These are phyloP conservation scores for Corapipo altera DNA, from an alignment of 2,113 vertebrate genomes.

Conservation along the genomic window DNA sequence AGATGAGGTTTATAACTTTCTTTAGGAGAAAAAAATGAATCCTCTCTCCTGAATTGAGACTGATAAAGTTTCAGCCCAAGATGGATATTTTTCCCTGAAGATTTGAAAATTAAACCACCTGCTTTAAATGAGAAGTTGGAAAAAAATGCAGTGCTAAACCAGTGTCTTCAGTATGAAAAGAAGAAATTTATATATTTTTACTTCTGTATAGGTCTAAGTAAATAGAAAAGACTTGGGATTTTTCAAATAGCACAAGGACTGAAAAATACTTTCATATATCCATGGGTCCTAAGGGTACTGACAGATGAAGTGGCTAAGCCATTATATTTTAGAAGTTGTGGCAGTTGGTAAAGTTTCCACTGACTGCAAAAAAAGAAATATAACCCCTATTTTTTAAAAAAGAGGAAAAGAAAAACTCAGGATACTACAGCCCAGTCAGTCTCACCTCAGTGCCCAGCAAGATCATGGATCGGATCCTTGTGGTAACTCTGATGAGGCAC, in stretches of 20 bases:
- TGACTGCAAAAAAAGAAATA: not conserved
- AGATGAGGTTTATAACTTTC: slow-evolving; percentile 44
- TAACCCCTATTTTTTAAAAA: not conserved
- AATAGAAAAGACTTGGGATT: not conserved
- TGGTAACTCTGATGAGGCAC: not conserved
- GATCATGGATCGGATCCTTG: not conserved
- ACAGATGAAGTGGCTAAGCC: not conserved
- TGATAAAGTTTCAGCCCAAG: slow-evolving; percentile 23
- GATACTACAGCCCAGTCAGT: not conserved
- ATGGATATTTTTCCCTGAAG: slow-evolving; percentile 34
- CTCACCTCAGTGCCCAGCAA: not conserved
- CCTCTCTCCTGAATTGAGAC: slow-evolving; percentile 31
- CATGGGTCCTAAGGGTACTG: not conserved
- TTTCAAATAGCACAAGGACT: not conserved
- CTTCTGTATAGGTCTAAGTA: not conserved
- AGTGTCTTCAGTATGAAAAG: not conserved
- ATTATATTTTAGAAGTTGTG: not conserved
- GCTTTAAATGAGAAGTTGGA: not conserved
- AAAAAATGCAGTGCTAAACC: not conserved
- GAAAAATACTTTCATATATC: not conserved
- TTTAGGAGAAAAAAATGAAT: slow-evolving; percentile 33
- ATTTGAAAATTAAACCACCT: slow-evolving; percentile 37
- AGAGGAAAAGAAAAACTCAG: not conserved
- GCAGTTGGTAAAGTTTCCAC: not conserved
- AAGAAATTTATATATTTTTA: not conserved